A percentile compares a stretch with the other conserved stretches of the same genome.
Evolutionary conservation across 2,113 vertebrate genomes (phyloP).

Genomic region (Reinhardtius hippoglossoides): DNA sequence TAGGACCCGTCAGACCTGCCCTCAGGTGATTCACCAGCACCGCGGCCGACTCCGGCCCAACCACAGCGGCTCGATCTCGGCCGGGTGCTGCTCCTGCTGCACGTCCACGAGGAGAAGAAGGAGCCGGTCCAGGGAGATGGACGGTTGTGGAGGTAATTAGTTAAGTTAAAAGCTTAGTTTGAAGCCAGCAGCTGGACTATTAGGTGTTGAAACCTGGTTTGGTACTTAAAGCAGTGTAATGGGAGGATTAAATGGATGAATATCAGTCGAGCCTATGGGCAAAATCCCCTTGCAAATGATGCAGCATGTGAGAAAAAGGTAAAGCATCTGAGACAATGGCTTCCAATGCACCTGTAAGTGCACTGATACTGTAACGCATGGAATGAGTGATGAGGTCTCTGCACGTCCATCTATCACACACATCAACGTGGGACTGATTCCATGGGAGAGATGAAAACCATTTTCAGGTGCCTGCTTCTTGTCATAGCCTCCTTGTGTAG

Average conservation of each 20-base stretch:
- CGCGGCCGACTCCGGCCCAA: no score
- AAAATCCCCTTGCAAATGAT: background rate
- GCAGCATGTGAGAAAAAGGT: background rate
- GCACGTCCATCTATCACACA: background rate
- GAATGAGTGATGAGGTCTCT: background rate
- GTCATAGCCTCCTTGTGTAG: background rate
- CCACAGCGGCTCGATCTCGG: constrained; percentile 15
- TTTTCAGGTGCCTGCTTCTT: background rate
- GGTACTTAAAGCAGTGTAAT: constrained; percentile 7
- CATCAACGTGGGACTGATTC: background rate
- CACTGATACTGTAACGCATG: no score
- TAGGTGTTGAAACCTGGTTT: constrained; percentile 47
- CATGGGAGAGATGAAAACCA: background rate
- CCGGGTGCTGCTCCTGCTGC: constrained; percentile 28
- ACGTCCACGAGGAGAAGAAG: constrained; percentile 8
- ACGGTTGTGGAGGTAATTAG: constrained; percentile 61
- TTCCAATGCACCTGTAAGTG: background rate
- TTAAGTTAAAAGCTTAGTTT: constrained; percentile 54
- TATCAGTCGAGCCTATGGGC: background rate
- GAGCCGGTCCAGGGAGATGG: constrained; percentile 33
- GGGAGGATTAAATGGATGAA: constrained; percentile 47
- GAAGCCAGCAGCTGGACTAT: constrained; percentile 62
- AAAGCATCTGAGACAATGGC: background rate
- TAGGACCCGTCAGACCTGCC: background rate
- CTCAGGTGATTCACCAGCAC: no score